Evolutionary conservation across 2,797 vertebrate genomes (phyloP).

Genomic region (Hipposideros larvatus): DNA sequence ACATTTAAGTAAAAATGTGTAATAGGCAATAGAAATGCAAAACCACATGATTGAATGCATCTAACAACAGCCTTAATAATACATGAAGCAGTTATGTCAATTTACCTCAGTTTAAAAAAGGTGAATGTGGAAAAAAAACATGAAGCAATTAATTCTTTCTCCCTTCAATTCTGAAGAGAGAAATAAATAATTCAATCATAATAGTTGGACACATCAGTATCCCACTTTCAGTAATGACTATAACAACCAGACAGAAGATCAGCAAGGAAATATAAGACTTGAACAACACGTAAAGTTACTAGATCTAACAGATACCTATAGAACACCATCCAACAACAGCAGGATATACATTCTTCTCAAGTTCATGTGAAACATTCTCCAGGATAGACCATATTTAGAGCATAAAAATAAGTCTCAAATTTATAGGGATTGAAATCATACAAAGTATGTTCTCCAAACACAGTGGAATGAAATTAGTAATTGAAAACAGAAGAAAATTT

Average conservation of each 20-base stretch:
- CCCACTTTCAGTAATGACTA: neutral
- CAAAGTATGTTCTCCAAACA: neutral
- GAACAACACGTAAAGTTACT: neutral
- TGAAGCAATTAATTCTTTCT: neutral
- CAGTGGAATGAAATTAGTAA: neutral
- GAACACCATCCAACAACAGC: neutral
- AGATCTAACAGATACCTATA: neutral
- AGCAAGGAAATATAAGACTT: conserved; percentile 2
- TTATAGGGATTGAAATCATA: neutral
- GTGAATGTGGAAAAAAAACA: neutral
- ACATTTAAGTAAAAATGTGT: conserved; percentile 36
- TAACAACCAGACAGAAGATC: neutral
- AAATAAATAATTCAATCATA: neutral
- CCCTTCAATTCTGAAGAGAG: neutral
- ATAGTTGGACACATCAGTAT: neutral
- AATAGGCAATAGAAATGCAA: conserved; percentile 36
- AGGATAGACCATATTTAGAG: neutral
- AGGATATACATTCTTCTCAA: neutral
- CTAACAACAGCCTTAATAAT: conserved; percentile 39
- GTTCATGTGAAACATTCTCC: neutral
- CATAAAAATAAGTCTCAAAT: neutral
- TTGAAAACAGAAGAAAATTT: neutral
- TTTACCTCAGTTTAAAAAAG: neutral
- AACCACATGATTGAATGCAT: neutral
- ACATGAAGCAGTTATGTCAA: neutral